Conservation (phyloP, 2,888 invertebrate species). For the Thereva unica region DNA sequence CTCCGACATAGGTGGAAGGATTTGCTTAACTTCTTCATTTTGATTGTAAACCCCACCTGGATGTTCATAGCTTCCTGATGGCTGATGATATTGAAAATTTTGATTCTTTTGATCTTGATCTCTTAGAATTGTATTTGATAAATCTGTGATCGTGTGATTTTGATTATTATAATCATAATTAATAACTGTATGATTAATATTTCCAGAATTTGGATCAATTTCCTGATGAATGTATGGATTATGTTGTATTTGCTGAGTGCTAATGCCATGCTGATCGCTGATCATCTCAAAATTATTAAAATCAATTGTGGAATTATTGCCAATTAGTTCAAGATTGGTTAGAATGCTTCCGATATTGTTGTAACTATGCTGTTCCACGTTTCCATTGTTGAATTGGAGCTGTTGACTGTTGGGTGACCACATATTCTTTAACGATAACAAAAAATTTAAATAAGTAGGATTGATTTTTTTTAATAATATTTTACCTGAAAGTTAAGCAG, state of each 20-base stretch:
- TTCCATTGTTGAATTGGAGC: slow-evolving; percentile 49
- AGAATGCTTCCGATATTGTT: slow-evolving; percentile 58
- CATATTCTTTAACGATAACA: slow-evolving; percentile 48
- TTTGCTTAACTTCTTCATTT: slow-evolving; percentile 37
- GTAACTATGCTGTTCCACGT: slow-evolving; percentile 53
- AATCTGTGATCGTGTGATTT: slow-evolving; percentile 43
- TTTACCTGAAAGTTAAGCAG: slow-evolving; percentile 54
- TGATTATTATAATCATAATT: slow-evolving; percentile 42
- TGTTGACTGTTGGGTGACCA: slow-evolving; percentile 51
- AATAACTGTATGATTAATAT: slow-evolving; percentile 38
- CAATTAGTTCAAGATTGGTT: slow-evolving; percentile 56
- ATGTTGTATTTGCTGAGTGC: slow-evolving; percentile 48
- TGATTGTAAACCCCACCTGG: slow-evolving; percentile 37
- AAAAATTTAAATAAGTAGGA: background rate
- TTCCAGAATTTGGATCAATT: slow-evolving; percentile 39
- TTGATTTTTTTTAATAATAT: background rate
- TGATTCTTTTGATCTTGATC: slow-evolving; percentile 37
- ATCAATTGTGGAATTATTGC: slow-evolving; percentile 56
- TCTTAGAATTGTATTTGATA: slow-evolving; percentile 42
- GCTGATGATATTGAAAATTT: slow-evolving; percentile 43
- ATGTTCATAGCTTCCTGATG: slow-evolving; percentile 19
- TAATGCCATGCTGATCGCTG: slow-evolving; percentile 44
- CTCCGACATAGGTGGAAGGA: slow-evolving; percentile 55
- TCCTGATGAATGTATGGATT: slow-evolving; percentile 35
- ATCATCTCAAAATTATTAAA: slow-evolving; percentile 55